Evolutionary conservation across 2,888 invertebrate genomes (phyloP).

Genomic region (Mycalesis mineus): DNA sequence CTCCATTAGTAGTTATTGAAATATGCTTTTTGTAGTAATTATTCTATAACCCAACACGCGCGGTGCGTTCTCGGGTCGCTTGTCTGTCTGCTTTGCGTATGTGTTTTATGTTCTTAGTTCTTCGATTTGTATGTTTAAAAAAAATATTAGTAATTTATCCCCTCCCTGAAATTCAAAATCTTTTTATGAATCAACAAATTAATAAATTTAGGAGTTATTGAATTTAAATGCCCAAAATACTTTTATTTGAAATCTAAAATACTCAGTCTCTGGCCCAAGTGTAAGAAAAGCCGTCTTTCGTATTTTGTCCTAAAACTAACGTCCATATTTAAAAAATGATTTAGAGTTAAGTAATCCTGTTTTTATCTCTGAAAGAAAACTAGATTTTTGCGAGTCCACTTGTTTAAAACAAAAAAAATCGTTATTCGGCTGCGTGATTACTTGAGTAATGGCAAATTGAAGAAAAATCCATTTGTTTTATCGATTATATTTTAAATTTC

Average conservation of each 20-base stretch:
- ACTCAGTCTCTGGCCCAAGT: constrained; percentile 46
- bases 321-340: constrained; percentile 74
- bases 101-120: too few relatives aligned
- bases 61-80: too few relatives aligned
- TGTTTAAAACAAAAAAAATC: constrained; percentile 2
- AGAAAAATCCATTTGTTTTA: constrained; percentile 3
- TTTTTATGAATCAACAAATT: background rate
- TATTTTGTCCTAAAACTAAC: constrained; percentile 73
- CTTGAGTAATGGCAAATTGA: constrained; percentile 5
- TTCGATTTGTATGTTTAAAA: too few relatives aligned
- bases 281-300: constrained; percentile 65
- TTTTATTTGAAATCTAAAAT: constrained; percentile 15
- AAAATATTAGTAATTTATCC: background rate
- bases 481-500: background rate
- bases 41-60: too few relatives aligned
- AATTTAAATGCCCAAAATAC: background rate
- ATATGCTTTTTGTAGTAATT: too few relatives aligned
- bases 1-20: too few relatives aligned
- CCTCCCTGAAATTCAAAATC: constrained; percentile 1
- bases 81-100: too few relatives aligned
- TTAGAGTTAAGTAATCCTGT: constrained; percentile 70
- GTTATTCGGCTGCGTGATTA: constrained; percentile 14
- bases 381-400: constrained; percentile 23
- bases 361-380: constrained; percentile 46
- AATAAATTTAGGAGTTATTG: background rate